These are phyloP conservation scores for Pangasius macronema DNA, from an alignment of 2,797 vertebrate species.

Conservation along the genomic window DNA sequence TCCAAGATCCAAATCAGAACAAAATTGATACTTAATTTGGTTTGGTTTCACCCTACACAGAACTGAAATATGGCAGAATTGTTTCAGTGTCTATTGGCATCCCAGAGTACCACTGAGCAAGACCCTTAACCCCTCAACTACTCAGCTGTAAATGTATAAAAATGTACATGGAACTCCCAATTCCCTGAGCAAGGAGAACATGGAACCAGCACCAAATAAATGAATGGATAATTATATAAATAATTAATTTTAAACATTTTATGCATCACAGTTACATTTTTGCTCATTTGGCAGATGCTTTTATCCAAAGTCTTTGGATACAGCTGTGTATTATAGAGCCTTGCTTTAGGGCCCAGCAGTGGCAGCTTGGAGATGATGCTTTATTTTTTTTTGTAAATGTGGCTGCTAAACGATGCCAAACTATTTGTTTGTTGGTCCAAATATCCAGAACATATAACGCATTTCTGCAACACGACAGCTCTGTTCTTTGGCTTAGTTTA, in stretches of 20 bases:
- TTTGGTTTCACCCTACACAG: not conserved
- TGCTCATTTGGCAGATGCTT: not conserved
- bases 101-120: too few species aligned
- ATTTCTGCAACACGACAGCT: not conserved
- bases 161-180: not conserved
- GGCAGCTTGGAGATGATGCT: not conserved
- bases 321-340: not conserved
- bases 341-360: not conserved
- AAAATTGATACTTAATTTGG: not conserved
- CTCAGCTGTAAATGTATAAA: not conserved
- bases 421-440: not conserved
- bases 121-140: not conserved
- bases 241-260: not conserved
- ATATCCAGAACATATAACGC: not conserved
- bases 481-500: not conserved
- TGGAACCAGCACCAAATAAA: too few species aligned
- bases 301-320: not conserved
- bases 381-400: not conserved
- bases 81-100: not conserved
- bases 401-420: not conserved
- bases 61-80: not conserved
- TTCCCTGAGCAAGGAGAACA: not conserved
- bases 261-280: not conserved
- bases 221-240: not conserved
- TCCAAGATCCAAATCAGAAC: not conserved